phyloP scores from a whole-genome alignment of 1,140 invertebrate species.

The Ips nitidus region DNA sequence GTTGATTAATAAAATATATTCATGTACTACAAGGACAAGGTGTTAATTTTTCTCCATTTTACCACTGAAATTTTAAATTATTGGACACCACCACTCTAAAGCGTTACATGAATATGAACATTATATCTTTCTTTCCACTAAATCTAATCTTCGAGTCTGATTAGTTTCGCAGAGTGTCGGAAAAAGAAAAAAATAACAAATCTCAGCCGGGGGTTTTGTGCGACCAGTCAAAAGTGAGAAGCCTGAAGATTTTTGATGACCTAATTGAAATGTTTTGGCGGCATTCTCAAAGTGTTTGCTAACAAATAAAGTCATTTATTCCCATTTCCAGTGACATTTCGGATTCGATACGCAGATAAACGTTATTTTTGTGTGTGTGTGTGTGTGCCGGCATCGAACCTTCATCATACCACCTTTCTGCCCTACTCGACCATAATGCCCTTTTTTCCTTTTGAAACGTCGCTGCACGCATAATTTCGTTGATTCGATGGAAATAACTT shows the following conservation, averaged over 20 bases:
- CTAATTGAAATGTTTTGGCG: conserved; percentile 43
- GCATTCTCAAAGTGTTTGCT: conserved; percentile 41
- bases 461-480: conserved; percentile 30
- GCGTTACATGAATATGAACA: too few species aligned
- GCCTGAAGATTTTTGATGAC: conserved; percentile 15
- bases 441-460: conserved; percentile 15
- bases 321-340: conserved; percentile 41
- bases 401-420: conserved; percentile 16
- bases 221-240: too few species aligned
- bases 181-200: too few species aligned
- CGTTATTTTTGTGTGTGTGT: conserved; percentile 22
- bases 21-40: too few species aligned
- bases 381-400: conserved; percentile 5
- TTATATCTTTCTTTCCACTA: too few species aligned
- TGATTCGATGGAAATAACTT: conserved; percentile 19
- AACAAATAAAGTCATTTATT: conserved; percentile 44
- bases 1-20: too few species aligned
- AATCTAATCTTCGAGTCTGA: too few species aligned
- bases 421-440: conserved; percentile 26
- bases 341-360: conserved; percentile 41
- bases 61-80: too few species aligned
- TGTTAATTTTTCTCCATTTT: too few species aligned
- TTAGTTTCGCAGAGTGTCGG: too few species aligned
- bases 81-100: too few species aligned
- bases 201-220: too few species aligned